phyloP scores from a whole-genome alignment of 2,888 invertebrate genomes.

The Flexamia atlantica region DNA sequence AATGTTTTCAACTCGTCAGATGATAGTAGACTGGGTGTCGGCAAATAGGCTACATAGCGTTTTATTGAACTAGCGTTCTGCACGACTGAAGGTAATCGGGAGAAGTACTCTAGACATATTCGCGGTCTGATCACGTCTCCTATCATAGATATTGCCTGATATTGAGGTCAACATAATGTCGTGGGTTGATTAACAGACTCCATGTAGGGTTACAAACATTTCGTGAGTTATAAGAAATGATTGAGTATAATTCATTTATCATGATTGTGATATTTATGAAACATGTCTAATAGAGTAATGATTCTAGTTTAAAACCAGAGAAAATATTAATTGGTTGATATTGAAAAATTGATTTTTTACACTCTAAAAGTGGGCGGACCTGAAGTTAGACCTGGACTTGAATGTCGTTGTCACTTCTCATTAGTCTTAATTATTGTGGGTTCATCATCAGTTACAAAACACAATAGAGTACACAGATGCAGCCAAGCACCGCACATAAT shows the following conservation, averaged over 20 bases:
- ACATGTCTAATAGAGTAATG: no score
- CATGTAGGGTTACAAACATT: no score
- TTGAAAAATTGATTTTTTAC: no score
- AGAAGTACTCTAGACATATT: background rate
- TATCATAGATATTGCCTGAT: background rate
- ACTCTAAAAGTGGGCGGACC: background rate
- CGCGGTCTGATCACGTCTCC: background rate
- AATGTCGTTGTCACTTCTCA: constrained; percentile 13
- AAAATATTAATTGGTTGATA: no score
- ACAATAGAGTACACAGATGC: background rate
- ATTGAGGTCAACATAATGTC: background rate
- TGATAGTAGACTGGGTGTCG: no score
- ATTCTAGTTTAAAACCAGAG: no score
- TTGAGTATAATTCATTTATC: no score
- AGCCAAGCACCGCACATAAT: background rate
- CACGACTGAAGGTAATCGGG: no score
- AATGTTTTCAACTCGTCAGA: no score
- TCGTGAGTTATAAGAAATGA: no score
- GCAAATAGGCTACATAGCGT: no score
- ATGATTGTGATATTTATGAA: no score
- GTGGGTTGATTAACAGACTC: background rate
- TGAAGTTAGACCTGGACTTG: background rate
- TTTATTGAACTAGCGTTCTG: background rate
- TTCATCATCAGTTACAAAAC: background rate
- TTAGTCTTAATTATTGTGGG: background rate